These are phyloP conservation scores for Hypothenemus hampei DNA, from an alignment of 1,140 invertebrate species.

Conservation along the genomic window DNA sequence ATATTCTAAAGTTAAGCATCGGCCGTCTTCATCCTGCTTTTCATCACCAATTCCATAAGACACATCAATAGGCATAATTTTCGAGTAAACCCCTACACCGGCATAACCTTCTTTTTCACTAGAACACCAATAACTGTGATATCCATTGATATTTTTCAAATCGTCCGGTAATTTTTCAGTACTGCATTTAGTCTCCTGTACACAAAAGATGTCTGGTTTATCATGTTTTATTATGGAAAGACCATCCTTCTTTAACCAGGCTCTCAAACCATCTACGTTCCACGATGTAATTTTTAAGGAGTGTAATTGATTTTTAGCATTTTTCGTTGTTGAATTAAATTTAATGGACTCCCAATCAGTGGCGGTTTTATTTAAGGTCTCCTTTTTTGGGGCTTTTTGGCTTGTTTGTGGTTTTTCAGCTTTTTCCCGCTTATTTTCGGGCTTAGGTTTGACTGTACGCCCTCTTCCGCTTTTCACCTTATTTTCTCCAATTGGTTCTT, in stretches of 20 bases:
- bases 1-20: slow-evolving; percentile 95
- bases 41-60: slow-evolving; percentile 75
- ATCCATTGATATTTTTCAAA: slow-evolving; percentile 66
- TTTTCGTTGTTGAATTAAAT: slow-evolving; percentile 60
- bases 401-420: too few species aligned
- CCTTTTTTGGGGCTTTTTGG: too few species aligned
- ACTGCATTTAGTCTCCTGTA: slow-evolving; percentile 93
- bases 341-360: slow-evolving; percentile 46
- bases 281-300: slow-evolving; percentile 90
- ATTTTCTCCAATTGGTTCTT: too few species aligned
- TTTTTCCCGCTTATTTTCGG: too few species aligned
- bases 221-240: slow-evolving; percentile 60
- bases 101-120: slow-evolving; percentile 87
- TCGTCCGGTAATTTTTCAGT: slow-evolving; percentile 78
- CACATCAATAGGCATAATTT: slow-evolving; percentile 79
- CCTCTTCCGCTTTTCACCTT: too few species aligned
- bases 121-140: slow-evolving; percentile 75
- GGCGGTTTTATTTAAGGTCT: slow-evolving; percentile 25
- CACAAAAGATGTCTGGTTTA: slow-evolving; percentile 86
- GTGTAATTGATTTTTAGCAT: slow-evolving; percentile 59
- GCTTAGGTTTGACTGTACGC: too few species aligned
- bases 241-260: slow-evolving; percentile 75
- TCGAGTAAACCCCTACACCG: slow-evolving; percentile 85
- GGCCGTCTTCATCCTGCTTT: slow-evolving; percentile 74
- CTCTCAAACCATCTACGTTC: slow-evolving; percentile 93